A percentile compares a stretch with the other conserved stretches of the same genome.
These are phyloP conservation scores for Monochamus alternatus DNA, from an alignment of 2,888 invertebrate species.

Conservation along the genomic window DNA sequence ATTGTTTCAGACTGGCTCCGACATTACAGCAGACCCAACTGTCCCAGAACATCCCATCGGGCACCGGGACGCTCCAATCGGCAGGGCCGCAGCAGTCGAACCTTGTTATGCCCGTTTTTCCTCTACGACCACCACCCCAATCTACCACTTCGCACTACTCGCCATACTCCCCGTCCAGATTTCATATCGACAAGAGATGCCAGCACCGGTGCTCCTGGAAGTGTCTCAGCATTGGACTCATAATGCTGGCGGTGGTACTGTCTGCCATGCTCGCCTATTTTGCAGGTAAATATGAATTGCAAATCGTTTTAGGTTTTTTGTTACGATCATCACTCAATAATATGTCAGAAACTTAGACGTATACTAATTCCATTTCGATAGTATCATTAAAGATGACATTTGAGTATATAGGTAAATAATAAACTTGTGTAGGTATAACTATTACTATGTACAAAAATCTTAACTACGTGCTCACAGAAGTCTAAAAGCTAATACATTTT, in stretches of 20 bases:
- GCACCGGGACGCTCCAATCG: conserved; percentile 75
- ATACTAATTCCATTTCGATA: too few species aligned
- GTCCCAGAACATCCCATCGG: conserved; percentile 74
- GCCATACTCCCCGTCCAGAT: conserved; percentile 93
- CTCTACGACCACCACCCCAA: conserved; percentile 77
- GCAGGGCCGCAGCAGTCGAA: conserved; percentile 77
- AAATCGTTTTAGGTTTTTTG: too few species aligned
- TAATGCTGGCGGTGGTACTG: conserved; percentile 90
- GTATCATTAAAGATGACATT: too few species aligned
- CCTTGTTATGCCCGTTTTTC: conserved; percentile 92
- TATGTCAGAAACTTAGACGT: too few species aligned
- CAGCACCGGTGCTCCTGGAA: conserved; percentile 97
- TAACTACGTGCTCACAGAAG: too few species aligned
- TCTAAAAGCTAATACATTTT: too few species aligned
- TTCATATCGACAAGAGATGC: conserved; percentile 95
- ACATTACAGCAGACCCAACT: conserved; percentile 73
- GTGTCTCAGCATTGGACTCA: conserved; percentile 94
- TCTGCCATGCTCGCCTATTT: conserved; percentile 96
- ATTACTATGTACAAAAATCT: too few species aligned
- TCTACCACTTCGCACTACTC: conserved; percentile 85
- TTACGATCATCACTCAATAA: too few species aligned
- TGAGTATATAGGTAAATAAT: too few species aligned
- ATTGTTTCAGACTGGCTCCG: conserved; percentile 72
- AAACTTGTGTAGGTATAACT: too few species aligned
- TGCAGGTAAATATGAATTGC: conserved; percentile 78